phyloP scores from a whole-genome alignment of 2,797 vertebrate species.

The Rhinophrynus dorsalis region DNA sequence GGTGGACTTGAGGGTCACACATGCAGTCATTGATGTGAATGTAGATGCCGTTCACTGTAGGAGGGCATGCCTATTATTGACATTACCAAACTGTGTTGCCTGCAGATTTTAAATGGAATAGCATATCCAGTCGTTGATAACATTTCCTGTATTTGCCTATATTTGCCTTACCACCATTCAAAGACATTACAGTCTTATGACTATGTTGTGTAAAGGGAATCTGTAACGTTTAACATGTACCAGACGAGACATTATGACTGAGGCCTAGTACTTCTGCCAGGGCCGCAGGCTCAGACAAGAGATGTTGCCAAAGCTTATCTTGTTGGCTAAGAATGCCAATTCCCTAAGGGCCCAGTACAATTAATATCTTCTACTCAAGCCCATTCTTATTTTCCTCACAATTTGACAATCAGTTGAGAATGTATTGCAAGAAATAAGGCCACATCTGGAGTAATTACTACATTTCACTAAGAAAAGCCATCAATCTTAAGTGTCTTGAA shows the following conservation, averaged over 20 bases:
- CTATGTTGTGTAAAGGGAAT: background rate
- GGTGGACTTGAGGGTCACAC: too few species aligned
- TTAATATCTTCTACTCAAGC: slow-evolving; percentile 37
- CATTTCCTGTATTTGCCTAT: too few species aligned
- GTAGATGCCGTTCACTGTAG: too few species aligned
- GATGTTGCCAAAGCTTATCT: slow-evolving; percentile 36
- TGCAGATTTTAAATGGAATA: too few species aligned
- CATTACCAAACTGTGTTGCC: too few species aligned
- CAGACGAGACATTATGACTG: slow-evolving; percentile 25
- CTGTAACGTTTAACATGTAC: background rate
- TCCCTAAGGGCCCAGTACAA: slow-evolving; percentile 24
- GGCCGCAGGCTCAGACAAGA: slow-evolving; percentile 26
- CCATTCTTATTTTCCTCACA: slow-evolving; percentile 29
- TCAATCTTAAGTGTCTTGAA: slow-evolving; percentile 19
- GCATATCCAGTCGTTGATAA: too few species aligned
- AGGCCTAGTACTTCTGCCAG: slow-evolving; percentile 27
- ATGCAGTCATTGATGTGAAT: too few species aligned
- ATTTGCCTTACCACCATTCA: too few species aligned
- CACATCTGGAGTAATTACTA: slow-evolving; percentile 28
- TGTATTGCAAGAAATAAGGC: slow-evolving; percentile 28
- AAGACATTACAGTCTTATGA: too few species aligned
- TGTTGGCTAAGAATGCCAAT: slow-evolving; percentile 39
- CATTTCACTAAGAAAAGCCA: slow-evolving; percentile 31
- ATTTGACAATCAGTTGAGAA: slow-evolving; percentile 25
- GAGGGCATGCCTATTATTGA: too few species aligned